A percentile compares a stretch with the other conserved stretches of the same genome.
phyloP scores from a whole-genome alignment of 2,797 vertebrate species.

The Sebastiscus albofasciatus region DNA sequence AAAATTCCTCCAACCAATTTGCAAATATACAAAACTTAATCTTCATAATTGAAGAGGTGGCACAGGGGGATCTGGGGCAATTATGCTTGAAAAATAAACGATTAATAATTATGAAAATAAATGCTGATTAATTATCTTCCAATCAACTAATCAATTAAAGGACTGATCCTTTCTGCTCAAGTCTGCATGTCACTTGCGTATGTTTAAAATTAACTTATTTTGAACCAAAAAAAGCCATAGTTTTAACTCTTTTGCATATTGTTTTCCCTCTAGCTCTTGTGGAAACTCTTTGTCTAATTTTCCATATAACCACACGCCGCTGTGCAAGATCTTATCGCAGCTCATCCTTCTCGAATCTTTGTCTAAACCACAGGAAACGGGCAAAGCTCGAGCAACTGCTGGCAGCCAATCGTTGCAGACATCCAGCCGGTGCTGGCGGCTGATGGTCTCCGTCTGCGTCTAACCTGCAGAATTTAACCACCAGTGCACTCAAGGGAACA shows the following conservation, averaged over 20 bases:
- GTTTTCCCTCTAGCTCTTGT: constrained; percentile 2
- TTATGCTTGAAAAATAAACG: neutral
- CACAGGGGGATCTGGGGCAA: neutral
- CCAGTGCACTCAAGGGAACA: neutral
- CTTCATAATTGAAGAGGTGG: neutral
- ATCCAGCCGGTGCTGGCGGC: constrained; percentile 10
- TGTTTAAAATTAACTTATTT: neutral
- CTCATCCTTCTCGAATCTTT: constrained; percentile 45
- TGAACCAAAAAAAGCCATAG: neutral
- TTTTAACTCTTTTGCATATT: neutral
- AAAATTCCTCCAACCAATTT: neutral
- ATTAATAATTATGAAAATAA: neutral
- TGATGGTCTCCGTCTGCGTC: constrained; percentile 5
- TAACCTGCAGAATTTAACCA: constrained; percentile 23
- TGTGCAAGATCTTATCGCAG: constrained; percentile 30
- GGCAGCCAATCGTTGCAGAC: constrained; percentile 69
- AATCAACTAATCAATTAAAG: neutral
- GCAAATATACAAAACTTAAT: neutral
- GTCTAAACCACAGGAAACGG: constrained; percentile 77
- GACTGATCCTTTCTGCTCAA: neutral
- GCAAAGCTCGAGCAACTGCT: constrained; percentile 59
- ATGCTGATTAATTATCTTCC: neutral
- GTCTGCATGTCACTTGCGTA: neutral
- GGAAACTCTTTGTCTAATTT: constrained; percentile 44
- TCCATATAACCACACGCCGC: constrained; percentile 4